Evolutionary conservation across 2,113 vertebrate genomes (phyloP), one percentile per base, ranked within the genome.

Genomic region (Neopipo cinnamomea): DNA sequence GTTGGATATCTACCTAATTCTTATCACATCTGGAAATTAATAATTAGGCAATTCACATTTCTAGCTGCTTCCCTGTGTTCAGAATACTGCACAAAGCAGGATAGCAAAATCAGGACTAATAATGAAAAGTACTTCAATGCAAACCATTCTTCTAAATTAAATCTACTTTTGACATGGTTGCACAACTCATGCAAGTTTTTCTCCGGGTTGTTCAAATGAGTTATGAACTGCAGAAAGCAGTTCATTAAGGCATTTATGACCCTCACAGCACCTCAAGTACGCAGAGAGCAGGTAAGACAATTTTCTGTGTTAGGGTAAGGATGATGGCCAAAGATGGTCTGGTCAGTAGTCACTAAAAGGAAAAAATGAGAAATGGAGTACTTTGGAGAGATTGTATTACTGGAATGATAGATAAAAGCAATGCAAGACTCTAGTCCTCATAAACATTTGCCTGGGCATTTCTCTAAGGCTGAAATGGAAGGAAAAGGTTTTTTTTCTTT

Each of bases 321-420:
- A 75, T 27, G 21, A 90, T 21, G 24, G 33, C 10, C 49, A 52
- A 96, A 97, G 88, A 95, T 58, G 61, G 61, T 78, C 27, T 52
- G 10, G 19, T 81, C 81, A 89, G 15, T 50, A 61, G 56, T 83
- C 82, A 91, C n/a, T 81, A 71, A 76, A 84, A 94, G 75, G 37
- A 82, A 96, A 94, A 87, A 37, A 83, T 4, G 42, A 81, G 63
- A 89, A 96, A 90, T 56, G 41, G 53, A 92, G 53, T 77, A 44
- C 46, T 75, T 80, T 49, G 52, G 73, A 80, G 37, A 74, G 27
- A 94, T 9, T 81, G 53, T 91, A 70, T 85, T 91, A 93, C 67
- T 94, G 73, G 75, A 74, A 89, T 72, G 44, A 85, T 66, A 90
- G 46, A 88, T 85, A 77, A 67, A 89, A 76, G n/a, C 46, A 88